Base-by-base conservation (phyloP, 2,797 vertebrate species). In the Pseudomugil gertrudae region DNA sequence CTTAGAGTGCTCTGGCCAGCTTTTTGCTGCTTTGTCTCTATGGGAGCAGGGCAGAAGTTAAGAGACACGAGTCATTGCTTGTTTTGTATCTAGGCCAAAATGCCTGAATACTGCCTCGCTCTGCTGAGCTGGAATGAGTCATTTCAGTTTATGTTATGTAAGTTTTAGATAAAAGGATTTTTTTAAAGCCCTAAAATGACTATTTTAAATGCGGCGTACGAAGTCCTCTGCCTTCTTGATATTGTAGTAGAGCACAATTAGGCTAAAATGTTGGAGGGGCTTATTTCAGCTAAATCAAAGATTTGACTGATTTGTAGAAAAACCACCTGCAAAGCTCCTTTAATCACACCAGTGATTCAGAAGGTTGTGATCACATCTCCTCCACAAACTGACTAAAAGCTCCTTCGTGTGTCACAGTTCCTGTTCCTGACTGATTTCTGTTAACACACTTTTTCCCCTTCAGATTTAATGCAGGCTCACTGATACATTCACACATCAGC, bases 1-100 rank as follows among this genome's bases (percentile, higher is more conserved):
- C 79, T 87, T 75, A 56, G 43, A 84, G 57, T 81, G 84, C 86
- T 89, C 84, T 85, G 77, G 55, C 70, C 74, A 70, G 54, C 74
- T 79, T 76, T 32, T 47, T 74, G 79, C 58, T 67, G 72, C 74
- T 87, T 66, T 66, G 74, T 84, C 78, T 82, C 83, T 58, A 65
- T 63, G 70, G 83, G 79, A 78, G 54, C 78, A 70, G 75, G 79
- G 74, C 81, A 81, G 45, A 79, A 65, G 81, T 29, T 70, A 71
- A 71, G 76, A 82, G 78, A 82, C 84, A 79, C 52, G 67, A 84
- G 76, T 77, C 72, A 43, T 69, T 29, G 70, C 57, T 87, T 83
- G 84, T 88, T 87, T 87, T 81, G 63, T 60, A 70, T 63, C 58
- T 17, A 1, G 27, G 79, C 57, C 66, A 79, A 81, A 74, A 63